A percentile compares a stretch with the other conserved stretches of the same genome.
phyloP scores from a whole-genome alignment of 2,888 invertebrate genomes.

The Syrphus vitripennis region DNA sequence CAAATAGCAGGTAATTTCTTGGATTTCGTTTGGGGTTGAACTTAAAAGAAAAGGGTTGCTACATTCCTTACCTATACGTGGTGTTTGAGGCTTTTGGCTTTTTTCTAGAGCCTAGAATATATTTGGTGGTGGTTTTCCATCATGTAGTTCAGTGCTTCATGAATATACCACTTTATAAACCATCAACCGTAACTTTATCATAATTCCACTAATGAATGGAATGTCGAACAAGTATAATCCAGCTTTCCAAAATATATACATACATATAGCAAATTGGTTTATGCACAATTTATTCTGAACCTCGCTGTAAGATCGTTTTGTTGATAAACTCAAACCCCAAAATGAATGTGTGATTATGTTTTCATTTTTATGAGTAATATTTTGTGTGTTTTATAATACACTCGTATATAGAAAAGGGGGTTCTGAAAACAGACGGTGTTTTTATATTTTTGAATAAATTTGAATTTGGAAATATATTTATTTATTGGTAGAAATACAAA shows the following conservation, averaged over 20 bases:
- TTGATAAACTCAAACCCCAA: not conserved
- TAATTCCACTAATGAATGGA: slow-evolving; percentile 56
- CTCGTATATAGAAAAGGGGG: not conserved
- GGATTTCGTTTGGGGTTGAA: not conserved
- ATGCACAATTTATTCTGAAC: slow-evolving; percentile 44
- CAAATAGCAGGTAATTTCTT: not conserved
- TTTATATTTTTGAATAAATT: slow-evolving; percentile 18
- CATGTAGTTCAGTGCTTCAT: not conserved
- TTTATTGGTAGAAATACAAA: not conserved
- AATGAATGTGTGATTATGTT: slow-evolving; percentile 1
- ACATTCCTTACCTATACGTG: not conserved
- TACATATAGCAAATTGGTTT: slow-evolving; percentile 48
- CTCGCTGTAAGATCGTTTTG: not conserved
- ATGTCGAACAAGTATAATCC: slow-evolving; percentile 30
- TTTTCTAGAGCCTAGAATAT: not conserved
- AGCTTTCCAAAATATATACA: too few relatives aligned
- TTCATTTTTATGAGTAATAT: slow-evolving; percentile 12
- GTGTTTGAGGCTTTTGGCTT: not conserved
- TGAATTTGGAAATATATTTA: not conserved
- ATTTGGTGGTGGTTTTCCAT: not conserved
- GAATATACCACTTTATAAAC: not conserved
- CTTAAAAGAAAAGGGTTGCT: not conserved
- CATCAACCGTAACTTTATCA: slow-evolving; percentile 52
- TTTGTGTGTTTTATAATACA: too few relatives aligned
- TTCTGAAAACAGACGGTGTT: not conserved